Conservation (phyloP, 1,140 invertebrate species). For the Tetraneura akinire region DNA sequence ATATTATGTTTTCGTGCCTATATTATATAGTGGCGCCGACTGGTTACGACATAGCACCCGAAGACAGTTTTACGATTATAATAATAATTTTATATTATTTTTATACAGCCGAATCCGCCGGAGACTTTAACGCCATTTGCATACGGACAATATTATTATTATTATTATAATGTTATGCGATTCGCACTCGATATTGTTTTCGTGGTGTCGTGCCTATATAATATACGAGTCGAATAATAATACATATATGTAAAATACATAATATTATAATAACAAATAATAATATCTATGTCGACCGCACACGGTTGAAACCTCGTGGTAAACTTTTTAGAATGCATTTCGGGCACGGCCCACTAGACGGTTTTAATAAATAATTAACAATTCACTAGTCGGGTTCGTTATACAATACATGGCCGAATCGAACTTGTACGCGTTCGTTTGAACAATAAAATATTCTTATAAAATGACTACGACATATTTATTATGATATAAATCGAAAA, state of each 20-base stretch:
- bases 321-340: not conserved
- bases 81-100: not conserved
- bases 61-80: not conserved
- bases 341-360: no score
- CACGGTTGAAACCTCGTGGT: not conserved
- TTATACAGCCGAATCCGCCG: not conserved
- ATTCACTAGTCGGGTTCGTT: no score
- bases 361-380: no score
- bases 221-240: no score
- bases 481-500: no score
- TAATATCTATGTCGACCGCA: not conserved
- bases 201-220: not conserved
- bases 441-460: no score
- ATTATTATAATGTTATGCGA: not conserved
- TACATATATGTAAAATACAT: not conserved
- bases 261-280: not conserved
- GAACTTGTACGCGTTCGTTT: no score
- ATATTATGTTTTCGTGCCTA: not conserved
- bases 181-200: not conserved
- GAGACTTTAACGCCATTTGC: no score
- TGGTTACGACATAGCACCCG: conserved; percentile 4
- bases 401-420: no score
- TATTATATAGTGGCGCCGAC: conserved; percentile 1
- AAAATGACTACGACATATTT: no score
- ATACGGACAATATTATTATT: conserved; percentile 19